phyloP scores from a whole-genome alignment of 2,113 vertebrate species.

The Heterocephalus glaber region DNA sequence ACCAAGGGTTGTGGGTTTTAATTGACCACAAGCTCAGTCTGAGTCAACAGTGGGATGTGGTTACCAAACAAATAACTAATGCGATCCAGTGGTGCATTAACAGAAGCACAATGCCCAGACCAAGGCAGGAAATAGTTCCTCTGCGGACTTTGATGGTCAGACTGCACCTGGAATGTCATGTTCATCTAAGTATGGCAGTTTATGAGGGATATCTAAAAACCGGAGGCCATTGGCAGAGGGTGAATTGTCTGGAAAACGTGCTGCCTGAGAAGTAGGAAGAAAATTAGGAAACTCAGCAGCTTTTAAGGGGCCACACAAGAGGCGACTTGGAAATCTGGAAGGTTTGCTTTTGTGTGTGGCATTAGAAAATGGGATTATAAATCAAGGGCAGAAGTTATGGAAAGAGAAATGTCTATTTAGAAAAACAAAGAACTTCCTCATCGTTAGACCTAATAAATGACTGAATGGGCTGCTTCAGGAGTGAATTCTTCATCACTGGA shows the following conservation, averaged over 20 bases:
- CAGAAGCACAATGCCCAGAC: not conserved
- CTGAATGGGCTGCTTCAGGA: not conserved
- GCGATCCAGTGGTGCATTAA: constrained; percentile 59
- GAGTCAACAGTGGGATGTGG: constrained; percentile 75
- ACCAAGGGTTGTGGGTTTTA: constrained; percentile 73
- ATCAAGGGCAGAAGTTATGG: not conserved
- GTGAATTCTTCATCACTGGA: not conserved
- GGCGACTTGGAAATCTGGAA: not conserved
- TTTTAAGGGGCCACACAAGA: not conserved
- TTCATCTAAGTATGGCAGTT: not conserved
- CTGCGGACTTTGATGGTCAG: not conserved
- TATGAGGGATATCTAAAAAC: not conserved
- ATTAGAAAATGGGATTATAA: not conserved
- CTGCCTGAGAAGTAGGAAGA: not conserved
- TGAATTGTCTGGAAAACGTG: not conserved
- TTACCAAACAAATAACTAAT: constrained; percentile 52
- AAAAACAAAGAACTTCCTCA: not conserved
- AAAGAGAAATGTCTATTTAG: not conserved
- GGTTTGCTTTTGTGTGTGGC: not conserved
- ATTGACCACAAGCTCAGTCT: constrained; percentile 74
- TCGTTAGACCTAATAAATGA: not conserved
- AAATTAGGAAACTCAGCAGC: not conserved
- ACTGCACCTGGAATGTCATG: not conserved
- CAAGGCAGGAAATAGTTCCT: constrained; percentile 66
- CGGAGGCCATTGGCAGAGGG: constrained; percentile 36